A percentile compares a stretch with the other conserved stretches of the same genome.
Evolutionary conservation across 2,888 invertebrate genomes (phyloP).

Genomic region (Cryptus armator): DNA sequence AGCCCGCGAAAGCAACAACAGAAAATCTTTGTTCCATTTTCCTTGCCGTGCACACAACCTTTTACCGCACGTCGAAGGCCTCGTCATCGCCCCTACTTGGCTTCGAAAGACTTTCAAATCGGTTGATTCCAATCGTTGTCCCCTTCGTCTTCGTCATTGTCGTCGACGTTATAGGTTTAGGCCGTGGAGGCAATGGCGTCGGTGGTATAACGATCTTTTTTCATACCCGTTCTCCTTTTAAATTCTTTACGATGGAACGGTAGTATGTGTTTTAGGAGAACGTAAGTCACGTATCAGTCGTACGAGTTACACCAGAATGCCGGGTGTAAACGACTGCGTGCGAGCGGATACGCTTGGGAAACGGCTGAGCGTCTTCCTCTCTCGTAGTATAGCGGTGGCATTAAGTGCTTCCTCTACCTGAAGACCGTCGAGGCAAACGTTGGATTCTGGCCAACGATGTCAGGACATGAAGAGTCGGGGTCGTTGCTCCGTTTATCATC

Average conservation of each 20-base stretch:
- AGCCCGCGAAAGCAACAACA: not conserved
- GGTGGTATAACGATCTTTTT: constrained; percentile 38
- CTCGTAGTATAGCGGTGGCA: not conserved
- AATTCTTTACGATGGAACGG: constrained; percentile 51
- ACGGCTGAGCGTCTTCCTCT: not conserved
- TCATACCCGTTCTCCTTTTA: constrained; percentile 30
- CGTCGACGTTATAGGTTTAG: not conserved
- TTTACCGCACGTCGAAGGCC: constrained; percentile 15
- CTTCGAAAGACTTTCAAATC: constrained; percentile 9
- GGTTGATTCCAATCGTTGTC: not conserved
- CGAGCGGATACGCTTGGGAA: constrained; percentile 15
- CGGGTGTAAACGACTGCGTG: constrained; percentile 36
- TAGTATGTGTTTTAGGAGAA: constrained; percentile 41
- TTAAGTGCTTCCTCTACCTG: not conserved
- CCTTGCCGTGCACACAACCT: not conserved
- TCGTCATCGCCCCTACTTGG: constrained; percentile 3
- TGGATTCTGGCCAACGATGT: not conserved
- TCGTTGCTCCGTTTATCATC: not conserved
- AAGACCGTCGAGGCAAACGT: not conserved
- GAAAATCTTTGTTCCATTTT: constrained; percentile 34
- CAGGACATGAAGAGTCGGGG: not conserved
- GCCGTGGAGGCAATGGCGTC: not conserved
- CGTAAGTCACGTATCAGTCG: constrained; percentile 59
- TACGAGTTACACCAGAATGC: constrained; percentile 41
- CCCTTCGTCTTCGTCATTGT: not conserved